Conservation (phyloP, 2,888 invertebrate species). For the Ligdia adustata region DNA sequence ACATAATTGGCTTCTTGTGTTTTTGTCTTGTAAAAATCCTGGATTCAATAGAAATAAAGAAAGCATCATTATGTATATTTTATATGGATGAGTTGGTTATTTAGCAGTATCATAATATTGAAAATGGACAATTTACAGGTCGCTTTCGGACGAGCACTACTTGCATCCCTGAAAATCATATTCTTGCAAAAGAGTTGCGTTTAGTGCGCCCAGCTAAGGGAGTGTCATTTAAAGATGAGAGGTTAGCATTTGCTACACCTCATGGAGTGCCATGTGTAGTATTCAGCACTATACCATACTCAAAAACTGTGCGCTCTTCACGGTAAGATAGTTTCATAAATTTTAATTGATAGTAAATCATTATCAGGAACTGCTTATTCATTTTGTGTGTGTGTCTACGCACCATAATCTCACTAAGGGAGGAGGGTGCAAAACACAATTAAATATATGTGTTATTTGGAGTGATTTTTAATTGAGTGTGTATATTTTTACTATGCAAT, state of each 20-base stretch:
- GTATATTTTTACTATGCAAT: no score
- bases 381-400: no score
- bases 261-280: slow-evolving; percentile 92
- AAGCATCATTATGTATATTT: no score
- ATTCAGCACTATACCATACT: slow-evolving; percentile 94
- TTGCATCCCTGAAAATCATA: slow-evolving; percentile 83
- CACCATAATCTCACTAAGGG: no score
- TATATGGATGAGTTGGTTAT: no score
- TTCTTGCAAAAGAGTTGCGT: slow-evolving; percentile 83
- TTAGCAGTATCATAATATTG: no score
- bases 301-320: slow-evolving; percentile 85
- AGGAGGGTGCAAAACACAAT: no score
- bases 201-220: slow-evolving; percentile 85
- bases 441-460: no score
- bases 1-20: background rate
- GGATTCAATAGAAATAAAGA: no score
- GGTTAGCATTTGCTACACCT: slow-evolving; percentile 91
- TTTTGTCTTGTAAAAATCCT: no score
- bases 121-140: slow-evolving; percentile 58
- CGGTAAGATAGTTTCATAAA: slow-evolving; percentile 71
- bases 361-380: no score
- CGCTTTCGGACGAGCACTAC: slow-evolving; percentile 79
- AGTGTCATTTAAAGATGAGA: slow-evolving; percentile 90
- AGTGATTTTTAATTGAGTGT: no score
- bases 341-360: background rate